Conservation (phyloP, 2,797 vertebrate species). For the Steatocranus sp. region DNA sequence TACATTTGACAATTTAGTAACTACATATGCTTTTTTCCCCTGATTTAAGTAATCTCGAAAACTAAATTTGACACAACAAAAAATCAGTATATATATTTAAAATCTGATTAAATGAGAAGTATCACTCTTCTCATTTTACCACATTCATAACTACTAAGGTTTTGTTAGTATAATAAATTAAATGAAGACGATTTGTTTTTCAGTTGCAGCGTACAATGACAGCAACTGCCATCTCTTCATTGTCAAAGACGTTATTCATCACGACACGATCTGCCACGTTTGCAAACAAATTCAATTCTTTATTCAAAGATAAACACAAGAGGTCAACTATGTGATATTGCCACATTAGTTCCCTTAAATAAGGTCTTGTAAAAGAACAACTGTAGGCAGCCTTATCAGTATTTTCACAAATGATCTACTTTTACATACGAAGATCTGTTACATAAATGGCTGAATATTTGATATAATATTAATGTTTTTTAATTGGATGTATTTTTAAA, state of each 20-base stretch:
- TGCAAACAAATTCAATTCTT: background rate
- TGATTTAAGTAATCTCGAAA: background rate
- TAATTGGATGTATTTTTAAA: background rate
- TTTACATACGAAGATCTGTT: background rate
- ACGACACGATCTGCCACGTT: background rate
- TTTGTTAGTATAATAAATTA: background rate
- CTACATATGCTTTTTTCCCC: background rate
- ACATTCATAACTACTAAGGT: background rate
- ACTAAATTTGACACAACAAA: background rate
- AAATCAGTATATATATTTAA: background rate
- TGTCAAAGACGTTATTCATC: background rate
- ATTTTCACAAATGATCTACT: too few relatives aligned
- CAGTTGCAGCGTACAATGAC: background rate
- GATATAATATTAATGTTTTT: background rate
- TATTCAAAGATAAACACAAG: background rate
- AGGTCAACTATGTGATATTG: background rate
- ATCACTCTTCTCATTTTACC: background rate
- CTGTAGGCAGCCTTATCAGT: background rate
- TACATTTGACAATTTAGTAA: background rate
- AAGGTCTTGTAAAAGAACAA: background rate
- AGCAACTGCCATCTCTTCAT: background rate
- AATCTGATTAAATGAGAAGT: background rate
- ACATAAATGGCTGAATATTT: background rate
- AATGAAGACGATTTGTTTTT: background rate
- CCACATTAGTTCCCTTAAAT: background rate